Evolutionary conservation across 2,797 vertebrate species (phyloP).

Genomic region (Argya squamiceps): DNA sequence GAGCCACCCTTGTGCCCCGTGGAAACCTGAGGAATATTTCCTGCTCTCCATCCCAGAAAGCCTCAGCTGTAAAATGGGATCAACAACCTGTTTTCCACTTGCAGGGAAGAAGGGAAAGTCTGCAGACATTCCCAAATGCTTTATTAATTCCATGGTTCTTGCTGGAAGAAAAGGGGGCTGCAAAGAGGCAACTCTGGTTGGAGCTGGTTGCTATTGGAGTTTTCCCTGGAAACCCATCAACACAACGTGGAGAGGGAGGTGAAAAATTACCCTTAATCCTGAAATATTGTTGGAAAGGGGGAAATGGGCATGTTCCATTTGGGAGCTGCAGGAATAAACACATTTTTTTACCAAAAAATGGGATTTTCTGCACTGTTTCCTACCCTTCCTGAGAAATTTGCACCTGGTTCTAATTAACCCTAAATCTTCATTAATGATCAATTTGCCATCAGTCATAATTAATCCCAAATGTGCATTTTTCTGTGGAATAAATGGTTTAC

Average conservation of each 20-base stretch:
- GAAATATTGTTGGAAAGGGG: background rate
- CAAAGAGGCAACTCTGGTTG: background rate
- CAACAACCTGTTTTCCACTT: background rate
- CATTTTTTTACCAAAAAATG: background rate
- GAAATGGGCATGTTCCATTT: background rate
- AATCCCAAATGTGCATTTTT: background rate
- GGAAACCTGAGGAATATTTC: background rate
- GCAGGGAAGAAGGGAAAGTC: background rate
- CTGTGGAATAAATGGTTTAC: background rate
- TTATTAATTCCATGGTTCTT: background rate
- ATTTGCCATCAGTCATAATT: background rate
- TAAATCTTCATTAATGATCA: background rate
- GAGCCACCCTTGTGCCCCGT: background rate
- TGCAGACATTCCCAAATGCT: background rate
- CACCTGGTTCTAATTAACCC: background rate
- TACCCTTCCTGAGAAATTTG: background rate
- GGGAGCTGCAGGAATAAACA: background rate
- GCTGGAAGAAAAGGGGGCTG: background rate
- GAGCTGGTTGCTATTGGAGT: background rate
- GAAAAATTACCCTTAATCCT: background rate
- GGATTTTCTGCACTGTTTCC: background rate
- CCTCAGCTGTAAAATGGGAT: background rate
- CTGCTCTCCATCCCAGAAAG: background rate
- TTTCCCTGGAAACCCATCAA: slow-evolving; percentile 2
- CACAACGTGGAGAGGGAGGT: background rate